Evolutionary conservation across 2,888 invertebrate species (phyloP), one percentile per base, ranked within the genome.

Genomic region (Acanthosepion esculentum): DNA sequence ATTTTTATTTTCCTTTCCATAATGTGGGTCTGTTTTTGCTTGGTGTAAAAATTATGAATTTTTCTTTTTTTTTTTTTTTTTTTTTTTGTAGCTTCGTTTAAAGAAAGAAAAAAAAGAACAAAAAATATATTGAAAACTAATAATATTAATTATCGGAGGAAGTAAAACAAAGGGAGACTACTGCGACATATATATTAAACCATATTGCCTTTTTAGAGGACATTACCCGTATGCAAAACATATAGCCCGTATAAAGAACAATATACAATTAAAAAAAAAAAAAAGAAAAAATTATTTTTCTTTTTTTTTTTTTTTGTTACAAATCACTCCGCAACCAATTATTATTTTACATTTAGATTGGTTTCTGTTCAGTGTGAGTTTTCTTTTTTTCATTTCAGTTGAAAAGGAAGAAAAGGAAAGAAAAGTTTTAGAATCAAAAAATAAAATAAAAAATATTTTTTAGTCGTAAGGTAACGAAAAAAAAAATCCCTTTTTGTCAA

Each of bases 141-240:
- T 78, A 78, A 78, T 78, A 78, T 78, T 78, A 78, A 78, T 78
- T 33, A 78, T 78, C 23, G 18, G 1, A 78, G 10, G n/a, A 78
- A n/a, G 12, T n/a, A 78, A 78, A 78, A 78, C 78, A 78, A 78
- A 78, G 78, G 78, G 78, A 78, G 78, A 78, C n/a, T 78, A 78
- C 78, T 78, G 78, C 78, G 78, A 78, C 78, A 78, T 78, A 78
- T 78, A 78, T 78, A 78, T 78, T 78, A 78, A 78, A 78, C 78
- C n/a, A 78, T 78, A 78, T 78, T 78, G 78, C 78, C n/a, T 78
- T 33, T 78, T 78, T n/a, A 18, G n/a, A 78, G 78, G 78, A 78
- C 78, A 78, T 8, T 78, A 78, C 78, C 78, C 78, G 78, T 78
- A 78, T 78, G 78, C 33, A 78, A 78, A 78, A 78, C 78, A 78